These are phyloP conservation scores for Xylocopa sonorina DNA, from an alignment of 1,140 invertebrate genomes.

Conservation along the genomic window DNA sequence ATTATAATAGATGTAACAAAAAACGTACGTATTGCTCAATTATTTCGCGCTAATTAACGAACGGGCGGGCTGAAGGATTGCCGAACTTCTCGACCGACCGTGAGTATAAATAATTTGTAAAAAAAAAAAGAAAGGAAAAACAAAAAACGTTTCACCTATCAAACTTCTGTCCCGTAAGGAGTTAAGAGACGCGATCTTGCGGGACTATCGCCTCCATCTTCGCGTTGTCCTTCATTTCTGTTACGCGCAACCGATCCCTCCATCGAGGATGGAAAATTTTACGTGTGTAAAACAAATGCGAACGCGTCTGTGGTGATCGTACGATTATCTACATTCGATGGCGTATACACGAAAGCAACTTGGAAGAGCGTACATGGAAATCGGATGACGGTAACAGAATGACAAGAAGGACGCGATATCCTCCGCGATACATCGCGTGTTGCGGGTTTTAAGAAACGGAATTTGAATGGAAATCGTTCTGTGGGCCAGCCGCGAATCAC, in stretches of 20 bases:
- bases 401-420: neutral
- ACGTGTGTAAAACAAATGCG: too few species aligned
- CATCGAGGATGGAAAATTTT: neutral
- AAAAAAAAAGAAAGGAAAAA: too few species aligned
- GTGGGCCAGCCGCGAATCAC: constrained; percentile 21
- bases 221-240: too few species aligned
- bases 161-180: constrained; percentile 15
- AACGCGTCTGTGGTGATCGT: neutral
- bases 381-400: constrained; percentile 17
- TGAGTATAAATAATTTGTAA: neutral
- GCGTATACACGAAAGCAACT: neutral
- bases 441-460: constrained; percentile 12
- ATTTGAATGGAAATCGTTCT: constrained; percentile 3
- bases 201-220: neutral
- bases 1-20: neutral
- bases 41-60: neutral
- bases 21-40: neutral
- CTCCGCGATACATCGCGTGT: neutral
- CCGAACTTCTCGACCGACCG: neutral
- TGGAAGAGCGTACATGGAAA: constrained; percentile 38
- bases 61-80: neutral
- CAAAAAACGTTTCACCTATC: too few species aligned
- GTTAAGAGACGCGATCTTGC: neutral
- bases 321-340: neutral
- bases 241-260: neutral